Evolutionary conservation across 1,140 invertebrate genomes (phyloP).

Genomic region (Trypoxylus dichotomus): DNA sequence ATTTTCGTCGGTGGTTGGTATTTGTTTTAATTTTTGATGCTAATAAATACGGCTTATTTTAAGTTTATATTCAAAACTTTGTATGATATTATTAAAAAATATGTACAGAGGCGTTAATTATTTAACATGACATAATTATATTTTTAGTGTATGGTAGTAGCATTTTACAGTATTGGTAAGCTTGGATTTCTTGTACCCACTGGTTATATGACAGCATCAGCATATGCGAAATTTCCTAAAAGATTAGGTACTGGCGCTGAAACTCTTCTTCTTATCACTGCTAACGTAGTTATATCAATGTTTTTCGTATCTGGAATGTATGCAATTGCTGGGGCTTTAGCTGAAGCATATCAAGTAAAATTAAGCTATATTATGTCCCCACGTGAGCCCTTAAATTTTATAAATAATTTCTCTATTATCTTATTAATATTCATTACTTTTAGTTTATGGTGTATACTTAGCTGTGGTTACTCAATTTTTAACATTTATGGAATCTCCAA

Average conservation of each 20-base stretch:
- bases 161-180: constrained; percentile 33
- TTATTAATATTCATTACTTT: not conserved
- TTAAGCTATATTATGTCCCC: constrained; percentile 5
- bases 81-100: no score
- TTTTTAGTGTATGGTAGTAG: constrained; percentile 33
- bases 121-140: no score
- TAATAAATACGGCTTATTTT: no score
- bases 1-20: no score
- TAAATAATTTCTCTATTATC: constrained; percentile 22
- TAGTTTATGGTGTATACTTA: constrained; percentile 33
- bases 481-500: constrained; percentile 30
- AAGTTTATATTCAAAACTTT: not conserved
- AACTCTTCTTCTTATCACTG: constrained; percentile 28
- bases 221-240: constrained; percentile 30
- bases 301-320: constrained; percentile 31
- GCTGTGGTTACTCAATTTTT: constrained; percentile 33
- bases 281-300: constrained; percentile 30
- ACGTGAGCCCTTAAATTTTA: not conserved
- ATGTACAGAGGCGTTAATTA: no score
- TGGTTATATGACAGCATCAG: constrained; percentile 37
- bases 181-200: constrained; percentile 27
- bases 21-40: no score
- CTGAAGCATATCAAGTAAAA: not conserved
- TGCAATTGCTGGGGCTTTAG: constrained; percentile 32
- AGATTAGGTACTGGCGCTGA: constrained; percentile 33